Percentiles rank a stretch among this genome's conserved stretches.
Evolutionary conservation across 2,888 invertebrate genomes (phyloP).

Genomic region (Ctena decussata): DNA sequence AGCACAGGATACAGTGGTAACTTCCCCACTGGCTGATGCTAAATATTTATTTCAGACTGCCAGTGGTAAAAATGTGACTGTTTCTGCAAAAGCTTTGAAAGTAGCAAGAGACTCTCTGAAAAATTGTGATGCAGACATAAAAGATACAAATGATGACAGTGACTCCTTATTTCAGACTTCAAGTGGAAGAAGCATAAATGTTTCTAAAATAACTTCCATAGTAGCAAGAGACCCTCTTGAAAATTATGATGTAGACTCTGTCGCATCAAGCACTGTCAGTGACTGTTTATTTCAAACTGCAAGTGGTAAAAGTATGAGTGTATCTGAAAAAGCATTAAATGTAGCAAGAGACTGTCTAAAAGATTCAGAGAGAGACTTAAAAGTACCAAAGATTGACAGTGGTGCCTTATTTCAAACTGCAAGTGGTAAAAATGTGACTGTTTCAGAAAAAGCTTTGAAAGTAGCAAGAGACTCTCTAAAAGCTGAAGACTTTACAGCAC

Average conservation of each 20-base stretch:
- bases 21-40: too few species aligned
- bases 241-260: too few species aligned
- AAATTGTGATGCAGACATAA: too few species aligned
- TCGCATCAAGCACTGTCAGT: too few species aligned
- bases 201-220: slow-evolving; percentile 3
- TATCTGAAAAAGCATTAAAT: slow-evolving; percentile 18
- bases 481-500: neutral
- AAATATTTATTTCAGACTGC: neutral
- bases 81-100: neutral
- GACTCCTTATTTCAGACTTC: slow-evolving; percentile 27
- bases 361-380: neutral
- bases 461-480: neutral
- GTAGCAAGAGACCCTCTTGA: too few species aligned
- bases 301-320: neutral
- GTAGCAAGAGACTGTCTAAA: neutral
- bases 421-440: neutral
- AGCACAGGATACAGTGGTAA: neutral
- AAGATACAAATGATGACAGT: neutral
- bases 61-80: neutral
- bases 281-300: neutral
- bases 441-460: slow-evolving; percentile 16
- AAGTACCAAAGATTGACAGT: neutral
- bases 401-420: neutral
- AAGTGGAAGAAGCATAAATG: neutral
- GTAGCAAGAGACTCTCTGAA: neutral